phyloP scores from a whole-genome alignment of 2,113 vertebrate genomes.

The Tenrec ecaudatus region DNA sequence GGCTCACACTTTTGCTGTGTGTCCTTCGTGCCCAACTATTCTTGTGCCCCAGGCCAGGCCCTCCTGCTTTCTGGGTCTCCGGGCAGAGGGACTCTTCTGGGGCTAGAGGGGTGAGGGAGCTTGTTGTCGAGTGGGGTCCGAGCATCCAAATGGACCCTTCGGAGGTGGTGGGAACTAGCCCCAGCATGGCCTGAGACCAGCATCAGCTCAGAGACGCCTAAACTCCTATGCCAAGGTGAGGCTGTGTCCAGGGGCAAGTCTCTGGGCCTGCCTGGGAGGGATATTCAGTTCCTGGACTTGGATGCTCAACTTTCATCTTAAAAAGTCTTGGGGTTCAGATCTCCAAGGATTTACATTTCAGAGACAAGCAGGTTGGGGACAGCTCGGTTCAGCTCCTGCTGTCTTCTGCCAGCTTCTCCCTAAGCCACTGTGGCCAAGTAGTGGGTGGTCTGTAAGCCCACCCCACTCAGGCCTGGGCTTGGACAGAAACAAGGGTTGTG shows the following conservation, averaged over 20 bases:
- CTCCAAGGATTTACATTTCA: background rate
- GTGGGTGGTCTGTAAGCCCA: background rate
- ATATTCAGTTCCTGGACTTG: background rate
- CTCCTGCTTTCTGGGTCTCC: background rate
- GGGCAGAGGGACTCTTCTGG: background rate
- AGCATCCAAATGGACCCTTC: background rate
- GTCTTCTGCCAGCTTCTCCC: background rate
- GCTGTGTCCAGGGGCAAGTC: background rate
- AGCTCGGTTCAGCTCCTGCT: background rate
- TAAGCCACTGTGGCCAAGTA: background rate
- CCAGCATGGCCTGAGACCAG: background rate
- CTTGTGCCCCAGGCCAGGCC: background rate
- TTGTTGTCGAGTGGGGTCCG: background rate
- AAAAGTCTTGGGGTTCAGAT: background rate
- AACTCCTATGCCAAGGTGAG: background rate
- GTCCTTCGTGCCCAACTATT: rapidly evolving
- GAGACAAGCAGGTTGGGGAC: background rate
- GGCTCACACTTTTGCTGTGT: background rate
- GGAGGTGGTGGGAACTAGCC: background rate
- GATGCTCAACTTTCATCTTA: conserved; percentile 14
- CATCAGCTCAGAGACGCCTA: background rate
- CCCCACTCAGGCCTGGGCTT: background rate
- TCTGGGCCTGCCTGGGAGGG: background rate
- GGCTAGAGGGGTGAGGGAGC: background rate
- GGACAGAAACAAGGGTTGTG: background rate